These are phyloP conservation scores for Channallabes apus DNA, from an alignment of 2,797 vertebrate species.

Conservation along the genomic window DNA sequence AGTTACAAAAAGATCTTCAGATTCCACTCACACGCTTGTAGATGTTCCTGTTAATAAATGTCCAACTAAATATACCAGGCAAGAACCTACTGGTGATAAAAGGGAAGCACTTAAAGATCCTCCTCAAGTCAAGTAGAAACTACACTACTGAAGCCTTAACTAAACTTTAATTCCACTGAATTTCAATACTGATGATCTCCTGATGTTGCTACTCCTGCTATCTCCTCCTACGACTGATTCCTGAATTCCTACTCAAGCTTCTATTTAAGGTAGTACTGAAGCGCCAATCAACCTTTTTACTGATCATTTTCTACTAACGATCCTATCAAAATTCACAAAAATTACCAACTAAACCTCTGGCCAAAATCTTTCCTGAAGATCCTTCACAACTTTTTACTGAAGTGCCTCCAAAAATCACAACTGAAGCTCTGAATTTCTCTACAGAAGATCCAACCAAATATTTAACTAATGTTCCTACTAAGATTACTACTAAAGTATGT, in stretches of 20 bases:
- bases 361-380: not conserved
- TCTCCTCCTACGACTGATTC: not conserved
- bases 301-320: too few species aligned
- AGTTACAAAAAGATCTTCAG: not conserved
- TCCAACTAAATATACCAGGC: not conserved
- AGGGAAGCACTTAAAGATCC: not conserved
- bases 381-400: not conserved
- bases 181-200: not conserved
- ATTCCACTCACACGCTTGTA: not conserved
- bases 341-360: not conserved
- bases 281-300: not conserved
- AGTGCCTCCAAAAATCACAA: not conserved
- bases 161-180: not conserved
- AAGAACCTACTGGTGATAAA: not conserved
- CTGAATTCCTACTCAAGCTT: not conserved
- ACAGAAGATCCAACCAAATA: not conserved
- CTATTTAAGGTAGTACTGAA: not conserved
- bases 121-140: not conserved
- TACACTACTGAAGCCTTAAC: not conserved
- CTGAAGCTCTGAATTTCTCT: not conserved
- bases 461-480: too few species aligned
- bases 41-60: not conserved
- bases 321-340: too few species aligned
- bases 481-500: too few species aligned
- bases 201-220: not conserved